phyloP scores from a whole-genome alignment of 92 coral and sea anemone species.

The Ricordea florida region DNA sequence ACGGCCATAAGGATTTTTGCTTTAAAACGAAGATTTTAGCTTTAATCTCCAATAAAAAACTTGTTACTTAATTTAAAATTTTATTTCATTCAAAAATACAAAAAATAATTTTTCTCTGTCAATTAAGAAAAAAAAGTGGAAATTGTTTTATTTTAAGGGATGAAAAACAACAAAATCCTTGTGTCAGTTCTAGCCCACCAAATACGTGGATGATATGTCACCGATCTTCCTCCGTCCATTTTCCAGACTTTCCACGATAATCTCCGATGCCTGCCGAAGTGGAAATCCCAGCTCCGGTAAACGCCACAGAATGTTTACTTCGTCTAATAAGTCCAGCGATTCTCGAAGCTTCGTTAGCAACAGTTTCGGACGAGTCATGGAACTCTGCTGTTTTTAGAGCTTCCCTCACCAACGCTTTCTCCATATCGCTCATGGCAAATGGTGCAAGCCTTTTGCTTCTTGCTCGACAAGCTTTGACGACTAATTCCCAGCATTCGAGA shows the following conservation, averaged over 20 bases:
- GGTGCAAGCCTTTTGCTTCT: slow-evolving; percentile 9
- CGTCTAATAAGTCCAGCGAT: slow-evolving; percentile 20
- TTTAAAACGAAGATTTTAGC: no score
- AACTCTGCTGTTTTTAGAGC: slow-evolving; percentile 48
- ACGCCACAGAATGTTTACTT: slow-evolving; percentile 25
- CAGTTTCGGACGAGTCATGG: slow-evolving; percentile 17
- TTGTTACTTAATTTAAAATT: no score
- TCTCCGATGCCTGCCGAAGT: slow-evolving; percentile 57
- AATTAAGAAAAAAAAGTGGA: no score
- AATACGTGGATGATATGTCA: no score
- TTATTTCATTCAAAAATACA: no score
- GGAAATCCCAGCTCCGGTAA: slow-evolving; percentile 56
- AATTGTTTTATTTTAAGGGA: no score
- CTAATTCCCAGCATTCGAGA: slow-evolving; percentile 21
- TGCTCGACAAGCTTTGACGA: slow-evolving; percentile 22
- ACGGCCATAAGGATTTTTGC: no score
- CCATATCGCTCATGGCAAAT: background rate
- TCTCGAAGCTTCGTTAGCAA: slow-evolving; percentile 22
- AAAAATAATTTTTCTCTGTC: no score
- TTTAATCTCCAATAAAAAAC: no score
- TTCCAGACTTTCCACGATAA: slow-evolving; percentile 48
- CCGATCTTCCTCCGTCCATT: slow-evolving; percentile 60
- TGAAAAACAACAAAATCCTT: no score
- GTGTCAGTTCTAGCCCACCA: no score
- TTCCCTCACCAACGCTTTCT: slow-evolving; percentile 37